Evolutionary conservation across 2,797 vertebrate species (phyloP).

Genomic region (Nothura maculosa): DNA sequence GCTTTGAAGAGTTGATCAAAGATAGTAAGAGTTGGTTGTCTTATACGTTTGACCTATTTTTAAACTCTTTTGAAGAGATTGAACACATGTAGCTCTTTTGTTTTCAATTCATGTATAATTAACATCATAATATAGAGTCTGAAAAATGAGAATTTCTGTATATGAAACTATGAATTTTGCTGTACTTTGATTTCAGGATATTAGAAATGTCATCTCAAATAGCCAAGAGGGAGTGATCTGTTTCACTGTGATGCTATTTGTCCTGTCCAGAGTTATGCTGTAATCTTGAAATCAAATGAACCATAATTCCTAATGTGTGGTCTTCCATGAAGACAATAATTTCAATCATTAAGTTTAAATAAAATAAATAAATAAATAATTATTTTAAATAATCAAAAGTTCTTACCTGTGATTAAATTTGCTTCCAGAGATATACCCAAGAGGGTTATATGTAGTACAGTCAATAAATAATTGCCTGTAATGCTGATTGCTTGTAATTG

Average conservation of each 20-base stretch:
- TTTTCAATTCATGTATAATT: not conserved
- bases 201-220: not conserved
- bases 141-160: not conserved
- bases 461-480: not conserved
- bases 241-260: not conserved
- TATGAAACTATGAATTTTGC: not conserved
- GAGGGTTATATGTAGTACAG: not conserved
- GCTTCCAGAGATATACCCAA: not conserved
- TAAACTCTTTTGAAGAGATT: not conserved
- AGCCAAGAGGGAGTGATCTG: not conserved
- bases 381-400: not conserved
- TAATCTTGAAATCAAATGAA: not conserved
- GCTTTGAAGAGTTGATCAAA: slow-evolving; percentile 72
- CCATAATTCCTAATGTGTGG: not conserved
- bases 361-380: no score
- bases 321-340: not conserved
- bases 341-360: not conserved
- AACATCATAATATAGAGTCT: not conserved
- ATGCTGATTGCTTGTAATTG: not conserved
- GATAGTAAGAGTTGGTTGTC: slow-evolving; percentile 77
- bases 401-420: not conserved
- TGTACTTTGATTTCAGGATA: not conserved
- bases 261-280: not conserved
- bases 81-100: not conserved
- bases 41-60: not conserved